Conservation (phyloP, 1,140 invertebrate species). For the Sycophila sp. region DNA sequence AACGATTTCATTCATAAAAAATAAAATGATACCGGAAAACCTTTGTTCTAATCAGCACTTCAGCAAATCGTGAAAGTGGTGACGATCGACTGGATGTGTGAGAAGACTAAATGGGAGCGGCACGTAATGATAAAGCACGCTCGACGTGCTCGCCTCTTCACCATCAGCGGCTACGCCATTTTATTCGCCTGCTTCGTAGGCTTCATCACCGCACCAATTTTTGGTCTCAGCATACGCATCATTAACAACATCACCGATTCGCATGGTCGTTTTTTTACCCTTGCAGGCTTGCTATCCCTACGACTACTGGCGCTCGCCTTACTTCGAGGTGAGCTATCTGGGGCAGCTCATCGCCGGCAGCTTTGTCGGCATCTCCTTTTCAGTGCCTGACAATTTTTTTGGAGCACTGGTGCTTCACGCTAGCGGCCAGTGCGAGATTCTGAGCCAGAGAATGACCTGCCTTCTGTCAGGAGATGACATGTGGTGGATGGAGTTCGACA, state of each 20-base stretch:
- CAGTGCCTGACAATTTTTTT: constrained; percentile 26
- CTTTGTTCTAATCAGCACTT: no score
- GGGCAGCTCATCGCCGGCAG: not conserved
- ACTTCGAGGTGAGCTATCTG: not conserved
- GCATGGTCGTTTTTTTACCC: not conserved
- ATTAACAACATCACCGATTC: constrained; percentile 17
- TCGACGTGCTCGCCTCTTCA: not conserved
- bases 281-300: constrained; percentile 9
- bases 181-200: not conserved
- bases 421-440: not conserved
- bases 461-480: not conserved
- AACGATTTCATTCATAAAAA: not conserved
- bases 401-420: constrained; percentile 11
- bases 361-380: not conserved
- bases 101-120: not conserved
- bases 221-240: not conserved
- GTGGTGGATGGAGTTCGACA: not conserved
- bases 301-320: not conserved
- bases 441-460: not conserved
- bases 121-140: constrained; percentile 3
- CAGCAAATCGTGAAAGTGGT: not conserved
- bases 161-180: not conserved
- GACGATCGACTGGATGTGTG: not conserved
- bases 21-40: not conserved
- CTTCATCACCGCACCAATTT: not conserved